Conservation (phyloP, 1,140 invertebrate species). For the Augochlora pura region DNA sequence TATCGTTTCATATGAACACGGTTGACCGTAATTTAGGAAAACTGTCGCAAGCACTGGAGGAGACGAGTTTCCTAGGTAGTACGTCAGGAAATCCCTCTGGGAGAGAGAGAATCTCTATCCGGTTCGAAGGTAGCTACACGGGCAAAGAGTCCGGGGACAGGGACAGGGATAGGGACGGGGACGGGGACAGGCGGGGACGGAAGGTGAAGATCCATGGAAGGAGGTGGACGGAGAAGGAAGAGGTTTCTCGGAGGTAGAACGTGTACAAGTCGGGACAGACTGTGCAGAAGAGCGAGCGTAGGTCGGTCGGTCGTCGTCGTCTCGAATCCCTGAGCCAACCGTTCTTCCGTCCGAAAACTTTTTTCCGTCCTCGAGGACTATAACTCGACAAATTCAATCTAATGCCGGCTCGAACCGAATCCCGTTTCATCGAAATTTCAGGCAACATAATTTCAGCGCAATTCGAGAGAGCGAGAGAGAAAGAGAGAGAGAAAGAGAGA, state of each 20-base stretch:
- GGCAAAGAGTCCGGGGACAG: conserved; percentile 30
- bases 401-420: conserved; percentile 69
- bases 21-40: conserved; percentile 33
- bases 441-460: conserved; percentile 70
- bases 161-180: too few relatives aligned
- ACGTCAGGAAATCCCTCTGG: conserved; percentile 52
- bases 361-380: conserved; percentile 65
- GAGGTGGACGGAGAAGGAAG: neutral
- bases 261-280: conserved; percentile 24
- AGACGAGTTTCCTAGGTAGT: conserved; percentile 34
- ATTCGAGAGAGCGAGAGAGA: too few relatives aligned
- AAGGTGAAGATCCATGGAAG: neutral
- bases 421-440: conserved; percentile 76
- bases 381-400: conserved; percentile 76
- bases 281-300: conserved; percentile 42
- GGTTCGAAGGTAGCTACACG: conserved; percentile 30
- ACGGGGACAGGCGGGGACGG: conserved; percentile 1
- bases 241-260: conserved; percentile 11
- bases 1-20: conserved; percentile 41
- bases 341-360: conserved; percentile 62
- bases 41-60: conserved; percentile 27
- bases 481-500: too few relatives aligned
- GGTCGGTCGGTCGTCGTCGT: too few relatives aligned
- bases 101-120: conserved; percentile 52
- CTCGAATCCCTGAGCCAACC: conserved; percentile 60